Percentiles rank a stretch among this genome's conserved stretches.
Conservation (phyloP, 2,113 vertebrate species). For the Dryoscopus gambensis region DNA sequence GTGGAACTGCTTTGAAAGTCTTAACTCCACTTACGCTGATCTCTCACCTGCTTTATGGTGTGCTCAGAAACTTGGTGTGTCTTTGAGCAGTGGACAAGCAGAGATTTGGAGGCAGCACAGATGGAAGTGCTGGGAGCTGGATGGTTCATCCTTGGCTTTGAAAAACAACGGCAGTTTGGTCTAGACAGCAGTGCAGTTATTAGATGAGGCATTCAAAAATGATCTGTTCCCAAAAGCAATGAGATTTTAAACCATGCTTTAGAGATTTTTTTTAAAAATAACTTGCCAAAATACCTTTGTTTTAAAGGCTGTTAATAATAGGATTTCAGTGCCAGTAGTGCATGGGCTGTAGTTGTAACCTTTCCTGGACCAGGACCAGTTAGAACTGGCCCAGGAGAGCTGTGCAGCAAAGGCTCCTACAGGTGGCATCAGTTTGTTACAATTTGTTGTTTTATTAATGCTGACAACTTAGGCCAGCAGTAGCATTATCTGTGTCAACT, state of each 20-base stretch:
- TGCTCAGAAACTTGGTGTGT: background rate
- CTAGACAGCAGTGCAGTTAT: background rate
- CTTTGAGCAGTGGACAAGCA: background rate
- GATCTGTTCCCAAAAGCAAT: background rate
- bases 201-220: background rate
- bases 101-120: background rate
- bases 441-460: conserved; percentile 72
- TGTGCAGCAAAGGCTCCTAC: conserved; percentile 12
- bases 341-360: background rate
- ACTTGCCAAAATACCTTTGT: background rate
- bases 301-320: background rate
- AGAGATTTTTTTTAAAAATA: background rate
- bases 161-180: background rate
- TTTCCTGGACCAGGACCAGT: background rate
- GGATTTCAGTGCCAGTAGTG: background rate
- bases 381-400: background rate
- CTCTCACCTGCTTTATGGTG: background rate
- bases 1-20: background rate
- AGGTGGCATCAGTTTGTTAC: conserved; percentile 65
- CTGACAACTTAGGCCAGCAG: conserved; percentile 70
- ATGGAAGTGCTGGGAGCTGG: background rate
- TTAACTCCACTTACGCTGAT: background rate
- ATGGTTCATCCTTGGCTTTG: background rate
- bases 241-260: background rate
- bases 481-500: conserved; percentile 76